These are phyloP conservation scores for Idaea biselata DNA, from an alignment of 2,888 invertebrate species.

Conservation along the genomic window DNA sequence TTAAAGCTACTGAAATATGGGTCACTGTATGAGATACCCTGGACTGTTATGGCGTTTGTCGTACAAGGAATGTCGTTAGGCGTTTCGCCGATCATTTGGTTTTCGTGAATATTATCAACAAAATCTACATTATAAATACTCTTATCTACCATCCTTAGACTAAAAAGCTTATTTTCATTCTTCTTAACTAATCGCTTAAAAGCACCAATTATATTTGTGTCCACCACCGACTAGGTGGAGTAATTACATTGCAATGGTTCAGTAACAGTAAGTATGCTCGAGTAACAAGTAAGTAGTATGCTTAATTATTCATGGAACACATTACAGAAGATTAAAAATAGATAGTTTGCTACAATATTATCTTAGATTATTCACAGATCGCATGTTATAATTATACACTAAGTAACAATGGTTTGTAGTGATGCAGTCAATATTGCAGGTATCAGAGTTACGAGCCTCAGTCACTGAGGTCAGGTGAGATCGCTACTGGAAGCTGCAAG, in stretches of 20 bases:
- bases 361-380: conserved; percentile 85
- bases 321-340: conserved; percentile 83
- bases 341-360: conserved; percentile 81
- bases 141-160: conserved; percentile 80
- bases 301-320: conserved; percentile 84
- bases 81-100: conserved; percentile 81
- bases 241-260: conserved; percentile 81
- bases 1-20: conserved; percentile 82
- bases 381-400: conserved; percentile 83
- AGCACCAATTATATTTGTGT: conserved; percentile 82
- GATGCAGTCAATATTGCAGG: conserved; percentile 84
- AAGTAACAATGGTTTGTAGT: conserved; percentile 83
- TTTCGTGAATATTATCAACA: conserved; percentile 81
- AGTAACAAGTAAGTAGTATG: conserved; percentile 76
- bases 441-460: conserved; percentile 79
- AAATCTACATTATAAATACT: conserved; percentile 81
- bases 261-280: conserved; percentile 81
- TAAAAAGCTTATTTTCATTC: conserved; percentile 80
- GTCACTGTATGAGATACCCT: conserved; percentile 82
- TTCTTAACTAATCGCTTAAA: conserved; percentile 77
- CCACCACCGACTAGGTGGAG: conserved; percentile 82
- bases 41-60: conserved; percentile 82
- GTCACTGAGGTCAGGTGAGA: conserved; percentile 77
- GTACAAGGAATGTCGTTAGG: conserved; percentile 81
- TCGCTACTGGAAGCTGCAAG: conserved; percentile 80